Evolutionary conservation across 35 echinoderm and acorn worm genomes (phyloP), one percentile per base, ranked within the genome.

Genomic region (Diadema setosum): DNA sequence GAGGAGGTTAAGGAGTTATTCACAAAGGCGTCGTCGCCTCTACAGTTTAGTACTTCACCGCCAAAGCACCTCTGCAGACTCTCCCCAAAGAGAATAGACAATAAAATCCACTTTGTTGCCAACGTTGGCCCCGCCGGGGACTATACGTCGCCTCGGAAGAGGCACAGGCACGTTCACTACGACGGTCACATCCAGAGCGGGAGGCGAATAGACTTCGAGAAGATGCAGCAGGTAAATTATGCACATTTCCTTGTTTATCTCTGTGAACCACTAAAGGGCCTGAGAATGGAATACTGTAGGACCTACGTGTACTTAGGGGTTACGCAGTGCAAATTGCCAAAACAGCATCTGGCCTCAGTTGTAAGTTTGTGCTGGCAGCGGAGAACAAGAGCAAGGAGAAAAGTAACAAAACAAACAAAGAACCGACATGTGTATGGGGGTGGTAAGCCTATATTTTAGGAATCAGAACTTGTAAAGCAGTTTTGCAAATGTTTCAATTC

Each of bases 1-100:
- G 89, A 95, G 41, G 93, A 95, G 73, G 93, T 95, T 5, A 95
- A 84, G 81, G 93, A 95, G 84, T 89, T 95, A 9, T 94, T 89
- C 84, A 65, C 80, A 27, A 87, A 80, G 42, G 34, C 81, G 27
- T 81, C 84, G 59, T 90, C 85, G 30, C 93, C 89, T 8, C 48
- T 95, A 45, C 89, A 86, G 81, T 95, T 95, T 75, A 90, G 93
- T 43, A 81, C 93, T 15, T 95, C 93, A 20, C 93, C 93, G n/a
- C 93, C 93, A 35, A 95, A 82, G 65, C 87, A 94, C 65, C 82
- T 94, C 48, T 83, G 67, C 46, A 94, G 59, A 89, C 59, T 91
- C 17, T 30, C 80, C n/a, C 46, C 81, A 50, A 90, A 90, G 88
- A 45, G 63, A 36, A 83, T 88, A 35, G 92, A 94, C 14, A 86